phyloP scores from a whole-genome alignment of 2,888 invertebrate species.

The Caenorhabditis sp. region DNA sequence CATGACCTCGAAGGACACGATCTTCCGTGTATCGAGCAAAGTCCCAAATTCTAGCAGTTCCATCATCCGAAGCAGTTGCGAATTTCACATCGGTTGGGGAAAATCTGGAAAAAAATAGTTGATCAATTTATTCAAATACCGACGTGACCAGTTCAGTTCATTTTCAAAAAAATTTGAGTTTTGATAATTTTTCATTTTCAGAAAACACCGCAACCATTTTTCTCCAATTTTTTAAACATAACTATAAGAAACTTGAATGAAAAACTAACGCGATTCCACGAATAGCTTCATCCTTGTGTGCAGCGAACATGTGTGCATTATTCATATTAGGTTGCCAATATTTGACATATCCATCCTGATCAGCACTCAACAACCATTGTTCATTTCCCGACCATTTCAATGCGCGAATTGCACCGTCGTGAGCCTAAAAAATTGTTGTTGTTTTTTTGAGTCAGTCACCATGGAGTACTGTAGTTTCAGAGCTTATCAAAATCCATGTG shows the following conservation, averaged over 20 bases:
- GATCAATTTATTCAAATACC: background rate
- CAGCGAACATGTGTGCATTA: constrained; percentile 99
- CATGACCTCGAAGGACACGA: constrained; percentile 78
- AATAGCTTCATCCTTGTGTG: constrained; percentile 95
- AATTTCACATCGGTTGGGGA: constrained; percentile 98
- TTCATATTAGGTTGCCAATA: constrained; percentile 99
- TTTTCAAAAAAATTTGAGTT: too few species aligned
- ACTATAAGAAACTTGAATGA: too few species aligned
- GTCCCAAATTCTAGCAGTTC: constrained; percentile 97
- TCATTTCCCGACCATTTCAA: constrained; percentile 99
- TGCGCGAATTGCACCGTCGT: constrained; percentile 96
- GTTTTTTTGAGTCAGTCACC: background rate
- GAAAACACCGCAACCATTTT: background rate
- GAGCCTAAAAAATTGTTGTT: constrained; percentile 79
- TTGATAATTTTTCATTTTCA: too few species aligned
- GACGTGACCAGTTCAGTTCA: too few species aligned
- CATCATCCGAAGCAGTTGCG: constrained; percentile 98
- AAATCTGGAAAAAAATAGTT: constrained; percentile 79
- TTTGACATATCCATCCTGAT: constrained; percentile 83
- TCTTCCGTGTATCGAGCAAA: constrained; percentile 93
- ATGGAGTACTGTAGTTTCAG: too few species aligned
- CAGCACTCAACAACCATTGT: constrained; percentile 99
- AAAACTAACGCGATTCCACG: constrained; percentile 87
- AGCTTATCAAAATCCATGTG: too few species aligned
- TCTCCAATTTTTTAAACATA: background rate